phyloP scores from a whole-genome alignment of 2,113 vertebrate genomes.

The Grallaria varia region DNA sequence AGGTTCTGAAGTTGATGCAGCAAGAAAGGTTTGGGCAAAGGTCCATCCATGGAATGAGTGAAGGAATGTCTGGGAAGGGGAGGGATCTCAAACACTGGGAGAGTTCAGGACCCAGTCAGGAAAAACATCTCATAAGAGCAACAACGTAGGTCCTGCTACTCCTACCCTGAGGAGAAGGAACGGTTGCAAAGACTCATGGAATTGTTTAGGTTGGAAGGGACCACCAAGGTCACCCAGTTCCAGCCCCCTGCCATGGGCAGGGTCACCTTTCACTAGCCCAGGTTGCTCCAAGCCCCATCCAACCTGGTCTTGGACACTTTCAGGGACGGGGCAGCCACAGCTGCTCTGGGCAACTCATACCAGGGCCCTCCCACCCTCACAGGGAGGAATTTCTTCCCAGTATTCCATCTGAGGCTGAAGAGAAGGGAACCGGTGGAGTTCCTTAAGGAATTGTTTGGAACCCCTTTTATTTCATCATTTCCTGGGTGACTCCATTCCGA shows the following conservation, averaged over 20 bases:
- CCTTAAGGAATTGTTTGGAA: neutral
- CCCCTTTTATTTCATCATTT: neutral
- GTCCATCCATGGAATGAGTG: neutral
- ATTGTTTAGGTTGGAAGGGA: neutral
- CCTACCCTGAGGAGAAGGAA: neutral
- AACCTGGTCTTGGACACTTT: neutral
- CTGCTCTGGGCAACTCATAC: rapidly evolving
- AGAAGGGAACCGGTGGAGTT: neutral
- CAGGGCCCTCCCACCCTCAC: rapidly evolving
- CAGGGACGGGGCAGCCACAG: neutral
- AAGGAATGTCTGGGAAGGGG: neutral
- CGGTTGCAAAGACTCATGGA: neutral
- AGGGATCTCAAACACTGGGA: neutral
- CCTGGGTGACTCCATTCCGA: neutral
- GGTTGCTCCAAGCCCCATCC: rapidly evolving
- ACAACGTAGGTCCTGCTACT: neutral
- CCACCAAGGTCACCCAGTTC: neutral
- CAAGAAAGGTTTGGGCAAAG: neutral
- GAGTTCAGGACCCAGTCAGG: neutral
- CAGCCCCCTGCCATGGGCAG: neutral
- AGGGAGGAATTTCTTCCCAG: rapidly evolving
- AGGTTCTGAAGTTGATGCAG: neutral
- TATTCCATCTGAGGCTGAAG: neutral
- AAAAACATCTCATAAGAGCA: neutral
- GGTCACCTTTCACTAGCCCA: rapidly evolving